Evolutionary conservation across 1,140 invertebrate genomes (phyloP), one percentile per base, ranked within the genome.

Genomic region (Drosophila hydei): DNA sequence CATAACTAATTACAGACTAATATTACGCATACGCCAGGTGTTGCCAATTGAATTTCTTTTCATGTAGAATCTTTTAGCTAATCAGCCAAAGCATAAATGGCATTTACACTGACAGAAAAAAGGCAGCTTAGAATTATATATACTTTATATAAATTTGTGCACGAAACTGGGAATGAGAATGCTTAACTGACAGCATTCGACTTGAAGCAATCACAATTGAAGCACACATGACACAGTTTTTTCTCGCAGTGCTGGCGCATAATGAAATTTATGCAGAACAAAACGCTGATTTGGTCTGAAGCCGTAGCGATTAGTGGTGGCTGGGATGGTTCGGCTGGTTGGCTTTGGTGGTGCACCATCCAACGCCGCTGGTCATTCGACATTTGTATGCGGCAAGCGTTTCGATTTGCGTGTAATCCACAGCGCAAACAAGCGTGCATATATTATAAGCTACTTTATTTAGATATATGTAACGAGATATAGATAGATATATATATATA

Each of bases 351-450:
- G 45, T 6, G 38, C 38, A 40, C 5, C 38, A 33, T 2, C 38
- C 3, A 40, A n/a, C 0, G 27, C 19, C 38, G 30, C 25, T 51
- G 47, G 23, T n/a, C 8, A 27, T n/a, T 64, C 50, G 54, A 47
- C 33, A 62, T 87, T 88, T 75, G 63, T 87, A 87, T 87, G 77
- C 81, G 45, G 23, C 59, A 21, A 64, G 60, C 71, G 63, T 80
- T 77, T 79, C 73, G 67, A 77, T 84, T 70, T 45, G 59, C 50
- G 18, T 50, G 67, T 64, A 76, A 84, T 75, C 80, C 61, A 70
- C 43, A 51, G 59, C 58, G 60, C 61, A 68, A 68, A 47, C 65
- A 67, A 45, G 63, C 63, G 40, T n/a, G 43, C 25, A 56, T 51
- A 50, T 48, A 51, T 64, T 43, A 64, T 64, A 43, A 55, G 50